These are phyloP conservation scores for Brenthis hecate DNA, from an alignment of 2,888 invertebrate genomes.

Conservation along the genomic window DNA sequence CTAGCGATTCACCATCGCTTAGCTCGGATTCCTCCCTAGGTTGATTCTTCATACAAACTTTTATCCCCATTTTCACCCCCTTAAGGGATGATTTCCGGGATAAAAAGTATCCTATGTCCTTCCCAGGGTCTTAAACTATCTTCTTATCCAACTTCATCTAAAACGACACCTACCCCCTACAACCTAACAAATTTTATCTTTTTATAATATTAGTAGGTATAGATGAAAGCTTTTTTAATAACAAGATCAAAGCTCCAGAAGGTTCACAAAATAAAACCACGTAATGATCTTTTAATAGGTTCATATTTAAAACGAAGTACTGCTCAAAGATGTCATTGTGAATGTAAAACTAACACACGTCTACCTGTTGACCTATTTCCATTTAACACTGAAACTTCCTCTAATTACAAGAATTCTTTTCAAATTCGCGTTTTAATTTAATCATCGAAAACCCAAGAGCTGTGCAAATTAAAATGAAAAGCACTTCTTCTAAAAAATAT, in stretches of 20 bases:
- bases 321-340: slow-evolving; percentile 23
- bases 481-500: slow-evolving; percentile 1
- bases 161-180: too few species aligned
- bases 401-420: slow-evolving; percentile 37
- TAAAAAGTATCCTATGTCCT: too few species aligned
- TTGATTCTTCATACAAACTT: too few species aligned
- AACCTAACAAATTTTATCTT: too few species aligned
- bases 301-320: slow-evolving; percentile 11
- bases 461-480: slow-evolving; percentile 17
- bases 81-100: too few species aligned
- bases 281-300: not conserved
- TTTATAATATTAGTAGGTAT: too few species aligned
- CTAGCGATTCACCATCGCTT: too few species aligned
- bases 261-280: not conserved
- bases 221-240: too few species aligned
- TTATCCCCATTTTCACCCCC: too few species aligned
- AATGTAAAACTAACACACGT: slow-evolving; percentile 24
- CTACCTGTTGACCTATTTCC: slow-evolving; percentile 33
- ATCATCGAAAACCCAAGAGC: slow-evolving; percentile 11
- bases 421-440: slow-evolving; percentile 25
- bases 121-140: too few species aligned
- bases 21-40: too few species aligned
- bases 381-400: slow-evolving; percentile 30
- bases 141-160: too few species aligned
- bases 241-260: not conserved